These are phyloP conservation scores for Recurvirostra avosetta DNA, from an alignment of 2,113 vertebrate species.

Conservation along the genomic window DNA sequence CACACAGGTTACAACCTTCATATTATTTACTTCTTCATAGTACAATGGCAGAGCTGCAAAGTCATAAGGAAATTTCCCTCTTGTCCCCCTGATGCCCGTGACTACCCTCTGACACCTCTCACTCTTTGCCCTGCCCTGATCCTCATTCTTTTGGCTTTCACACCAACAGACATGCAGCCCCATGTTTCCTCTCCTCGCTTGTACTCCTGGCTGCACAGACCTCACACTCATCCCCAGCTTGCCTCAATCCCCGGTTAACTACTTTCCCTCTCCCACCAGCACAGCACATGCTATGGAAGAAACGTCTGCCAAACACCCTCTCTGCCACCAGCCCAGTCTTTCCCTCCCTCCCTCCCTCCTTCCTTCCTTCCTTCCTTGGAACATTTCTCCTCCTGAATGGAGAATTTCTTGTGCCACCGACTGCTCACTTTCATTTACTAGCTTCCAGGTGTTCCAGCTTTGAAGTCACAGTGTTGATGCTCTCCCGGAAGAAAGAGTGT, in stretches of 20 bases:
- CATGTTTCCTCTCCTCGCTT: not conserved
- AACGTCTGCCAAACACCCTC: not conserved
- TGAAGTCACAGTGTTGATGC: not conserved
- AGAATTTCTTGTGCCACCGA: not conserved
- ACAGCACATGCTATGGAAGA: not conserved
- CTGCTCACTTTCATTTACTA: not conserved
- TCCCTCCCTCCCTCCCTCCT: too few species aligned
- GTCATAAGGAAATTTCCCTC: not conserved
- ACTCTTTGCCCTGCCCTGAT: not conserved
- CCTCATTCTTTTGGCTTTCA: not conserved
- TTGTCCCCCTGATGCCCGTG: not conserved
- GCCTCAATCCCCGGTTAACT: not conserved
- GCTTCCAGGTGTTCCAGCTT: not conserved
- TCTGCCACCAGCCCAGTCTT: not conserved
- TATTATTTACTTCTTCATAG: not conserved
- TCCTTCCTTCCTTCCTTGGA: not conserved
- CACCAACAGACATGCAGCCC: not conserved
- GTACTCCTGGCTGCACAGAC: not conserved
- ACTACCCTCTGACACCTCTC: not conserved
- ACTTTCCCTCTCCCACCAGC: not conserved
- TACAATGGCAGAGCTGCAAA: not conserved
- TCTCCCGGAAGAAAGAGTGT: not conserved
- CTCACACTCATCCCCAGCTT: not conserved
- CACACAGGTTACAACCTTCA: not conserved
- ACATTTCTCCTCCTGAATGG: not conserved